phyloP scores from a whole-genome alignment of 2,888 invertebrate genomes.

The Octonoba sinensis region DNA sequence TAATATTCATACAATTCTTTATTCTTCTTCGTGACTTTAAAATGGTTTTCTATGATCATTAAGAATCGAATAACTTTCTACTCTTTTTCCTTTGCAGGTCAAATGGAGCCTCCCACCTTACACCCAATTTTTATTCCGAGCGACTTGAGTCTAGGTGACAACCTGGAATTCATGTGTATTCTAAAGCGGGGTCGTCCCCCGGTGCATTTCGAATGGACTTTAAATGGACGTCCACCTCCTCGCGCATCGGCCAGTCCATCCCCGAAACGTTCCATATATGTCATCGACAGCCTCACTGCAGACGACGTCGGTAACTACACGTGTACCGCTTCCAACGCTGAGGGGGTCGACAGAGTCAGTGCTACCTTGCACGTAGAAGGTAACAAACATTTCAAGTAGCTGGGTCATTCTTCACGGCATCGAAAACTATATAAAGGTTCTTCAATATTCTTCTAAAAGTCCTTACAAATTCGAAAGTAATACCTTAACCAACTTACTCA shows the following conservation, averaged over 20 bases:
- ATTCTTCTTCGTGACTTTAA: no score
- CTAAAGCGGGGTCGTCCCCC: constrained; percentile 60
- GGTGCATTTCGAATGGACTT: constrained; percentile 60
- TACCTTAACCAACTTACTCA: no score
- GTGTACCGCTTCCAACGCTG: constrained; percentile 35
- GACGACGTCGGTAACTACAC: constrained; percentile 55
- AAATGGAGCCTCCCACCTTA: no score
- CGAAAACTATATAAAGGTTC: no score
- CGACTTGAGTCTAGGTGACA: constrained; percentile 36
- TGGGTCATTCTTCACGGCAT: no score
- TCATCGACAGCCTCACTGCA: constrained; percentile 17
- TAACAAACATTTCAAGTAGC: background rate
- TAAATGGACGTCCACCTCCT: constrained; percentile 24
- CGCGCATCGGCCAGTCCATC: background rate
- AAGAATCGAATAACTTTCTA: no score
- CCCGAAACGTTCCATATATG: constrained; percentile 25
- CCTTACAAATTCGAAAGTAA: no score
- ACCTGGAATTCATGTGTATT: constrained; percentile 39
- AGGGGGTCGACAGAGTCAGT: constrained; percentile 34
- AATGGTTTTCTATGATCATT: no score
- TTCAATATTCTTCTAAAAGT: no score
- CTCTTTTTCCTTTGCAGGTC: no score
- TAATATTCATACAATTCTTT: no score
- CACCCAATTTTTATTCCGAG: constrained; percentile 45
- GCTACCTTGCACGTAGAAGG: constrained; percentile 55